Evolutionary conservation across 2,888 invertebrate species (phyloP), one percentile per base, ranked within the genome.

Genomic region (Apoda limacodes): DNA sequence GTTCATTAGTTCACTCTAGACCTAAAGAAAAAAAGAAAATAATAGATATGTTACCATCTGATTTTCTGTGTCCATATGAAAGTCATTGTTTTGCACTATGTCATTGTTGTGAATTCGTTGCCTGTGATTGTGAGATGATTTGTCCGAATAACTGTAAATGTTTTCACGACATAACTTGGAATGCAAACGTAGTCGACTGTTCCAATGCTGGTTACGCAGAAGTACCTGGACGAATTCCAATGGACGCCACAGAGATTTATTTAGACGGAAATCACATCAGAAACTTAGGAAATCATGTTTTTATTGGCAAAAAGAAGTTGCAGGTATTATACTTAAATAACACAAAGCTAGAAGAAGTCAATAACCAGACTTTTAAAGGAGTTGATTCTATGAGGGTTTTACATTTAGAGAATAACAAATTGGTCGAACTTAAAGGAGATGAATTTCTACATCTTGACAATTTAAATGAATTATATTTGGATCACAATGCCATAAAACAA

Each of bases 101-200:
- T 64, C 90, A 92, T 65, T 94, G 93, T 70, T 94, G 93, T 75
- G 92, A 92, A 50, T 93, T 90, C 62, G 90, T 91, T 53, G 91
- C 91, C 28, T 94, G 93, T 69, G 93, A 94, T 71, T 94, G 93
- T 78, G 90, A 92, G 82, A 93, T 92, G 89, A 90, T 90, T 46
- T 94, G 93, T 65, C 93, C 93, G 25, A 85, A 85, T 55, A 89
- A 89, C 59, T 94, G 93, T 74, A 87, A 85, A 50, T 94, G 93
- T 56, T 93, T 88, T 81, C 90, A 92, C 64, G 93, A 93, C 61
- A 88, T 89, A 56, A 88, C 89, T 40, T 93, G 92, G 90, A 86
- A 87, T 45, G 88, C 89, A 42, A 92, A 92, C 71, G 89, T 92
- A 27, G 91, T 92, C 24, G 90, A 92, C 66, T 92, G 92, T 65